Conservation (phyloP, 2,113 vertebrate genomes). For the Bos indicus region DNA sequence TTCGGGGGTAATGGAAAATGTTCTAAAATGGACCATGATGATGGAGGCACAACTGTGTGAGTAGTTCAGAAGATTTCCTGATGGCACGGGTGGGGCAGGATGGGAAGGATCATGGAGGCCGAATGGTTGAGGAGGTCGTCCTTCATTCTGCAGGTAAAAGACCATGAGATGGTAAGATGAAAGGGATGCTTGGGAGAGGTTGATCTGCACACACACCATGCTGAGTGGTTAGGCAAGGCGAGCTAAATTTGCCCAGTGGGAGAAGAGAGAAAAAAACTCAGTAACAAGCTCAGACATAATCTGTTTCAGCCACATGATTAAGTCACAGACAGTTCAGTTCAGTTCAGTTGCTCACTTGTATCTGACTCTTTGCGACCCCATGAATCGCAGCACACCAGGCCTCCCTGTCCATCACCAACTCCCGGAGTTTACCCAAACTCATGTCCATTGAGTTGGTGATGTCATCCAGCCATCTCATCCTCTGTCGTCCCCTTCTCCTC, state of each 20-base stretch:
- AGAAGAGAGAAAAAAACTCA: constrained; percentile 13
- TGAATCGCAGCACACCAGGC: accelerated
- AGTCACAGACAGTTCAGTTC: neutral
- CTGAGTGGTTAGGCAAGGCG: neutral
- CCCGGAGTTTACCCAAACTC: accelerated
- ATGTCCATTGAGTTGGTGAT: accelerated
- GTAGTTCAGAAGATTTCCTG: neutral
- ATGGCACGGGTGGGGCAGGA: neutral
- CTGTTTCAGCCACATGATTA: neutral
- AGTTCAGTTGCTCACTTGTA: accelerated
- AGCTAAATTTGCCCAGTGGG: neutral
- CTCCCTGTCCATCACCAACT: neutral
- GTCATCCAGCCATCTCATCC: neutral
- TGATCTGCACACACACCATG: neutral
- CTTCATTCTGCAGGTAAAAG: neutral
- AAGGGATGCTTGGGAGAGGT: neutral
- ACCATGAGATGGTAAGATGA: neutral
- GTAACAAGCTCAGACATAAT: neutral
- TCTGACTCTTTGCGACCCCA: neutral
- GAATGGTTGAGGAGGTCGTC: neutral
- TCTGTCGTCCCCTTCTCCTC: neutral
- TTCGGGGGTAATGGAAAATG: neutral
- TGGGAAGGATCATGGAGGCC: neutral
- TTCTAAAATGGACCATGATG: neutral
- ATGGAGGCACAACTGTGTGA: neutral